Conservation (phyloP, 2,888 invertebrate genomes). For the Laspeyria flexula region DNA sequence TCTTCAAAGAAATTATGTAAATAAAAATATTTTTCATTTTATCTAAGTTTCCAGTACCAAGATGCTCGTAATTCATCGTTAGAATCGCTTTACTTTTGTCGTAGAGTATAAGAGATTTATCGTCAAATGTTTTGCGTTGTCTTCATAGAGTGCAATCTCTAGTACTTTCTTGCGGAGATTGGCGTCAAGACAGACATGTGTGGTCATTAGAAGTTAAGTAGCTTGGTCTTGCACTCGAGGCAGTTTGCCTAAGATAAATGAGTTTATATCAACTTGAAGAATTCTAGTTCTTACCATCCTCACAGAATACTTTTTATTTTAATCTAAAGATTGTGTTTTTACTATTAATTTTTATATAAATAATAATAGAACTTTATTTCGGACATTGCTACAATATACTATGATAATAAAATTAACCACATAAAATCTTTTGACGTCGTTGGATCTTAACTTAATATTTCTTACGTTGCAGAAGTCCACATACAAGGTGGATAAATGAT, state of each 20-base stretch:
- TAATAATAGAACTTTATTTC: too few relatives aligned
- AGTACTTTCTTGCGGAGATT: slow-evolving; percentile 12
- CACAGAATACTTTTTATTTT: too few relatives aligned
- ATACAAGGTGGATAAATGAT: too few relatives aligned
- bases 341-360: too few relatives aligned
- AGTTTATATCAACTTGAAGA: background rate
- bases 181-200: slow-evolving; percentile 9
- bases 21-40: slow-evolving; percentile 15
- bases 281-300: background rate
- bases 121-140: slow-evolving; percentile 29
- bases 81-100: slow-evolving; percentile 47
- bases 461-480: too few relatives aligned
- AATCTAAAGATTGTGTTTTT: too few relatives aligned
- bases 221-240: background rate
- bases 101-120: slow-evolving; percentile 50
- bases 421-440: too few relatives aligned
- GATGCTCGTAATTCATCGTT: slow-evolving; percentile 39
- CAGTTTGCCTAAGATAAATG: background rate
- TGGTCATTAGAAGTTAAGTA: slow-evolving; percentile 8
- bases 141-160: slow-evolving; percentile 36
- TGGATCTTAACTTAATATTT: too few relatives aligned
- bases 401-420: too few relatives aligned
- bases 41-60: slow-evolving; percentile 22
- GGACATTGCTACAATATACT: too few relatives aligned
- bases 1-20: background rate